Base-by-base conservation (phyloP, 2,113 vertebrate species). In the Malurus melanocephalus region DNA sequence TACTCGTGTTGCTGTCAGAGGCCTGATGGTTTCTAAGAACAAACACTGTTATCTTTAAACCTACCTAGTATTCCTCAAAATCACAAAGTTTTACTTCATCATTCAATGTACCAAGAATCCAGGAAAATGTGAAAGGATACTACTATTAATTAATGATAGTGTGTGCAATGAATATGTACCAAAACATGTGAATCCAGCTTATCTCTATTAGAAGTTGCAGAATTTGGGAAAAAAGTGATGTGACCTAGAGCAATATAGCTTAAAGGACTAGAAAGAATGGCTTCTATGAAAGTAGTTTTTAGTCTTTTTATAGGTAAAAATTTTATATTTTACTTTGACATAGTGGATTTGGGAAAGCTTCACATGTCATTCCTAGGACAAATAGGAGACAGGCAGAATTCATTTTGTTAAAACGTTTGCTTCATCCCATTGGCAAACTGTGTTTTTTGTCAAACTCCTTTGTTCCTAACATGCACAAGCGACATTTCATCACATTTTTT, bases 401-500 rank as follows among this genome's bases (percentile, higher is more conserved):
- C 21, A 92, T 96, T 95, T 95, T 86, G 61, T 66, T 93, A 94
- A 84, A 94, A 53, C 13, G 8, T 91, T 94, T 91, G 66, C 79
- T 94, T 56, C 48, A 30, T 73, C 78, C 33, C 80, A 73, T 80
- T 80, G 71, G 64, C 75, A 92, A 92, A 94, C 74, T 77, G n/a
- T 2, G 1, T 82, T 95, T 95, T 94, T 75, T 75, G 67, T 96
- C 80, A 94, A 77, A 89, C 28, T 84, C 75, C 87, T 79, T 90
- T 87, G 66, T 92, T 95, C 68, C 60, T 92, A 93, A 79, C 80
- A 56, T 32, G 88, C 87, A 78, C 81, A 82, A 78, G 93, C 0
- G 55, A 56, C 32, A 88, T 94, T 96, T 93, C 55, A 67, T 94
- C 77, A 69, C 60, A 68, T 85, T 94, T 94, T 96, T 96, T 96